These are phyloP conservation scores for Chouioia cunea DNA, from an alignment of 2,888 invertebrate species.

Conservation along the genomic window DNA sequence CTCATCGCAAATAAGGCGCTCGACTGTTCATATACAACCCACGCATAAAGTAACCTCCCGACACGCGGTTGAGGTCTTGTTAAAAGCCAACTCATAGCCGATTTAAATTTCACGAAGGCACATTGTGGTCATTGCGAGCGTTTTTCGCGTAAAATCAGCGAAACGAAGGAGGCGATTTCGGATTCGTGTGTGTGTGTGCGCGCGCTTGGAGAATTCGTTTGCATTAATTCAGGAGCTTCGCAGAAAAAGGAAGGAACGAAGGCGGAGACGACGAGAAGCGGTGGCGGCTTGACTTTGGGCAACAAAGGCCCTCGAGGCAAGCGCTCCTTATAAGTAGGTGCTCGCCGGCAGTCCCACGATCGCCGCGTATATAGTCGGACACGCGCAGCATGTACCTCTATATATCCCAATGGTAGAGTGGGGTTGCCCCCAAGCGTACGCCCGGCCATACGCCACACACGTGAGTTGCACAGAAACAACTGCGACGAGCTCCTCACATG, in stretches of 20 bases:
- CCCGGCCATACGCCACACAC: conserved; percentile 52
- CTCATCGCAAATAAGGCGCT: no score
- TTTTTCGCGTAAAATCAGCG: conserved; percentile 2
- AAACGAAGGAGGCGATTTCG: conserved; percentile 1
- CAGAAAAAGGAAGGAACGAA: conserved; percentile 15
- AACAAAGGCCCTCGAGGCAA: conserved; percentile 42
- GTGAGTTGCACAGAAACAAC: conserved; percentile 29
- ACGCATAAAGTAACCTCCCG: no score
- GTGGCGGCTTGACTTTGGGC: conserved; percentile 38
- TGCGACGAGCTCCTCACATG: conserved; percentile 9
- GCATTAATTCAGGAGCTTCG: conserved; percentile 19
- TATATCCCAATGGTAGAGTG: no score
- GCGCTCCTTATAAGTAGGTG: conserved; percentile 52
- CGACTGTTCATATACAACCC: no score
- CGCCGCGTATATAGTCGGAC: conserved; percentile 36
- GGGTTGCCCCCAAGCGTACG: no score
- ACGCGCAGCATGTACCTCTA: no score
- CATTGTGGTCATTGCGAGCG: no score
- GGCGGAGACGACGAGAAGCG: conserved; percentile 23
- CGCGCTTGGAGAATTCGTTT: conserved; percentile 11
- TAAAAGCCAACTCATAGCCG: no score
- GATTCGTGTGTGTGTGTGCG: no score
- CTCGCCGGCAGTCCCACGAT: conserved; percentile 43
- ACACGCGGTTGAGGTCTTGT: no score
- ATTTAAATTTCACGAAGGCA: no score